Base-by-base conservation (phyloP, 2,888 invertebrate genomes). In the Tanypteryx hageni region DNA sequence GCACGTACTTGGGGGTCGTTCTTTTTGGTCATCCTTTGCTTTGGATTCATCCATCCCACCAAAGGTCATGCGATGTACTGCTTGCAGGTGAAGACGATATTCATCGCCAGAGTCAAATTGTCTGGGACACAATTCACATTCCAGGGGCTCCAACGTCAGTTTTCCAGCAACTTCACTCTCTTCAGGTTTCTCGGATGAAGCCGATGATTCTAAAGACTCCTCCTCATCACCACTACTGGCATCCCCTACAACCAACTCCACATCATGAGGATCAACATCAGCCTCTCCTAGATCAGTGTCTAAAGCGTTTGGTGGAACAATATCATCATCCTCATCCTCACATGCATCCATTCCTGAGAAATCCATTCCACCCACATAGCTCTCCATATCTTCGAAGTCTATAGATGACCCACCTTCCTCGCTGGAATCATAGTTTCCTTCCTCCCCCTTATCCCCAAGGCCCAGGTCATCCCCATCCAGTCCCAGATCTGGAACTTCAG, bases 301-400 rank as follows among this genome's bases (percentile, higher is more conserved):
- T 10, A 89, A 64, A 44, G 89, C 89, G 44, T 89, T 89, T 56
- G 89, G 89, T 44, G 89, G 89, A 64, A 89, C 89, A 61, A 89
- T 64, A 22, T 86, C 86, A 44, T 89, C 89, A 64, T 89, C 89
- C 16, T 89, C 89, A 89, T 89, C 89, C 64, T 89, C 89, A 89
- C 89, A 61, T n/a, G 89, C 89, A 89, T 89, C 89, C 89, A 89
- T 89, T 27, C 89, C 89, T 89, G 89, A 89, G 89, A 89, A 89
- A 68, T 89, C 89, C 89, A 89, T 89, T 44, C 89, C 89, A 44
- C 89, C 89, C 5, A 89, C 89, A n/a, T 89, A 89, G 44, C 89
- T 89, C 56, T 89, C 89, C 89, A 89, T 89, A n/a, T 89, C 89
- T 44, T 89, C 89, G 18, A 89, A 89, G 64, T 89, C 89, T 64